Conservation (phyloP, 1,140 invertebrate species). For the Ostrea edulis region DNA sequence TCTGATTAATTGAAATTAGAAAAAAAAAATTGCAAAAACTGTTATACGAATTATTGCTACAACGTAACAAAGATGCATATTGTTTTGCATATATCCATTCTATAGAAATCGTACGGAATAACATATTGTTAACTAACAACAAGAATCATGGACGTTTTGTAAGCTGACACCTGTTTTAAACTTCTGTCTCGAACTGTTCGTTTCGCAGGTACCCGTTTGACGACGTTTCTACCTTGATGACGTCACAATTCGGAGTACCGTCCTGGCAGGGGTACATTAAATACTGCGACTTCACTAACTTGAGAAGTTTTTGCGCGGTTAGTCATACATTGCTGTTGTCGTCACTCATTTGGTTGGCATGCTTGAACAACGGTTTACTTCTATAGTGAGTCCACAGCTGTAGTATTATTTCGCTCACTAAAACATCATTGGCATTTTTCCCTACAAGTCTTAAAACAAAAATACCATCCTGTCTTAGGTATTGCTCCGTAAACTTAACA, state of each 20-base stretch:
- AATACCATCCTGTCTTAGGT: conserved; percentile 81
- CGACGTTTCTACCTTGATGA: conserved; percentile 6
- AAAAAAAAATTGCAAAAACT: not conserved
- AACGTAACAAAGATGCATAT: conserved; percentile 29
- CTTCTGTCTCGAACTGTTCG: conserved; percentile 29
- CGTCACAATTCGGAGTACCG: conserved; percentile 28
- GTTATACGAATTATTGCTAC: not conserved
- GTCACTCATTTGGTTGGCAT: conserved; percentile 76
- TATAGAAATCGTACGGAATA: conserved; percentile 1
- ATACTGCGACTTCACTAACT: conserved; percentile 59
- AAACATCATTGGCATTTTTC: conserved; percentile 81
- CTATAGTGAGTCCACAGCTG: conserved; percentile 80
- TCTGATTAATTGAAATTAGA: not conserved
- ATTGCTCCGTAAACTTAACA: conserved; percentile 80
- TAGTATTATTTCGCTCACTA: conserved; percentile 81
- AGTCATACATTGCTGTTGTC: conserved; percentile 77
- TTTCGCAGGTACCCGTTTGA: conserved; percentile 32
- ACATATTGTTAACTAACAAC: not conserved
- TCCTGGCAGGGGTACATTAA: conserved; percentile 45
- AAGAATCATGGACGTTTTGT: conserved; percentile 26
- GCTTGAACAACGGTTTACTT: conserved; percentile 76
- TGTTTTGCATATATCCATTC: conserved; percentile 32
- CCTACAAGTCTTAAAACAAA: conserved; percentile 81
- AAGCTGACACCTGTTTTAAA: not conserved
- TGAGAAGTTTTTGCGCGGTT: conserved; percentile 71